Conservation (phyloP, 2,113 vertebrate species). For the Fukomys damarensis region DNA sequence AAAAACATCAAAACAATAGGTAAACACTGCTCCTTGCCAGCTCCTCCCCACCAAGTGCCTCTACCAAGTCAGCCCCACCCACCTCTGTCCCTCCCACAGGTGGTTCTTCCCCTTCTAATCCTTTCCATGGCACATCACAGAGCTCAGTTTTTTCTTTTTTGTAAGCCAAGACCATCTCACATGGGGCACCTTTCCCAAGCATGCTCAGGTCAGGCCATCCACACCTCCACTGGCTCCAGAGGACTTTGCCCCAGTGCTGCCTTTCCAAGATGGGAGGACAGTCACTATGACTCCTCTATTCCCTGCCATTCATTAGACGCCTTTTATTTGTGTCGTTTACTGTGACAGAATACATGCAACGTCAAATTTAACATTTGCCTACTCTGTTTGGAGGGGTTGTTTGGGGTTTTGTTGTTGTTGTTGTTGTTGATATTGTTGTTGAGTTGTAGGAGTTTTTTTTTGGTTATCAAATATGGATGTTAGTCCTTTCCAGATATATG, state of each 20-base stretch:
- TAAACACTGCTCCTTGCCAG: not conserved
- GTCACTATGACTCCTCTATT: not conserved
- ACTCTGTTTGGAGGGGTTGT: not conserved
- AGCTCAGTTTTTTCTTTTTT: not conserved
- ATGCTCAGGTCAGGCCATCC: not conserved
- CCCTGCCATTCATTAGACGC: not conserved
- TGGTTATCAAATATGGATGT: not conserved
- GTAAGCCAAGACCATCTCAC: not conserved
- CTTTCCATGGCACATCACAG: not conserved
- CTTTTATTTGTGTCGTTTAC: not conserved
- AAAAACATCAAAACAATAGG: not conserved
- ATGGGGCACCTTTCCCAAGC: not conserved
- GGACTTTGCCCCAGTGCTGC: not conserved
- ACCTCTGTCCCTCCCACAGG: fast-evolving
- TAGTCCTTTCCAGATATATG: not conserved
- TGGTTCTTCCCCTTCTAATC: too few relatives aligned
- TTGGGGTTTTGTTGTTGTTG: not conserved
- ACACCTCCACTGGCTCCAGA: too few relatives aligned
- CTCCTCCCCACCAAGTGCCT: not conserved
- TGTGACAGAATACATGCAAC: not conserved
- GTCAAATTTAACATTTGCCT: not conserved
- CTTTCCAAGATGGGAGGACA: not conserved
- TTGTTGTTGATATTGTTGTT: not conserved
- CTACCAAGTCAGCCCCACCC: not conserved
- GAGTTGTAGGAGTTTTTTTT: not conserved